These are phyloP conservation scores for Solenopsis invicta DNA, from an alignment of 1,140 invertebrate genomes.

Conservation along the genomic window DNA sequence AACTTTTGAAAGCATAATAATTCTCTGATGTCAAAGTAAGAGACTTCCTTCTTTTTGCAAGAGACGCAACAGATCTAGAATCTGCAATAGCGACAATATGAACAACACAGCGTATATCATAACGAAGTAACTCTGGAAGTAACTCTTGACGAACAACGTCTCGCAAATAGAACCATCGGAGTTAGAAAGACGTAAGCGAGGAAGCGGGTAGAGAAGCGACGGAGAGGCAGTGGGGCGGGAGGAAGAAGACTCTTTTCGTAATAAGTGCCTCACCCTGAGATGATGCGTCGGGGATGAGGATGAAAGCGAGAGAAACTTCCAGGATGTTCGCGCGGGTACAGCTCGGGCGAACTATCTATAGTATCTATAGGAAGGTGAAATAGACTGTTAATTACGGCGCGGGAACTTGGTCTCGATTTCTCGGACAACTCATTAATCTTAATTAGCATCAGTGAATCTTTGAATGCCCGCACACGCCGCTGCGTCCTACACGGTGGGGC, in stretches of 20 bases:
- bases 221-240: no score
- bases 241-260: conserved; percentile 42
- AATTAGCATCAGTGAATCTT: conserved; percentile 59
- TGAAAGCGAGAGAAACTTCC: conserved; percentile 48
- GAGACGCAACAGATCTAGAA: neutral
- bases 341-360: conserved; percentile 21
- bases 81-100: neutral
- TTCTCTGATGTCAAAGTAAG: neutral
- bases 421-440: conserved; percentile 70
- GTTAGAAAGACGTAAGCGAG: conserved; percentile 28
- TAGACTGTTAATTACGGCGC: conserved; percentile 64
- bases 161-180: conserved; percentile 18
- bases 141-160: conserved; percentile 19
- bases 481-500: conserved; percentile 1
- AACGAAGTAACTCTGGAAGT: neutral
- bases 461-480: conserved; percentile 29
- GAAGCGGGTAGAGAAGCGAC: conserved; percentile 23
- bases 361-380: conserved; percentile 49
- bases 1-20: neutral
- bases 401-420: conserved; percentile 62
- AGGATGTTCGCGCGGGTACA: conserved; percentile 27
- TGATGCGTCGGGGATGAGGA: conserved; percentile 43
- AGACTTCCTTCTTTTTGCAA: neutral
- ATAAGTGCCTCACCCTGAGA: conserved; percentile 40
- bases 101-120: neutral